These are phyloP conservation scores for Puffinus mauretanicus DNA, from an alignment of 2,113 vertebrate species.

Conservation along the genomic window DNA sequence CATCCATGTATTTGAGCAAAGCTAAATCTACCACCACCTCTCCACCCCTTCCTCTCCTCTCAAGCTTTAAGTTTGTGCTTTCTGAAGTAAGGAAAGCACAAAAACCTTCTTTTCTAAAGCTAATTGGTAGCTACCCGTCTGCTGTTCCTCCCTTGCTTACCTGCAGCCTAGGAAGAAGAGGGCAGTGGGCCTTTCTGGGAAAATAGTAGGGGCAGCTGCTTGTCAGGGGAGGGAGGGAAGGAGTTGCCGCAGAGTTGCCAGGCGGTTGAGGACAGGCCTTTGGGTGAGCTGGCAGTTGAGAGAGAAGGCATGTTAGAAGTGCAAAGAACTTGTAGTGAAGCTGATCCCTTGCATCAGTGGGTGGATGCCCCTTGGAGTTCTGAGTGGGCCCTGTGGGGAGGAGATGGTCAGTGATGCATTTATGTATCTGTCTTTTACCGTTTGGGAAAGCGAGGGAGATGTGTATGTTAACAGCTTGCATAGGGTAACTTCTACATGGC, in stretches of 20 bases:
- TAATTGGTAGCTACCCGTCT: neutral
- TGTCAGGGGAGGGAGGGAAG: neutral
- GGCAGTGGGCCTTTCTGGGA: neutral
- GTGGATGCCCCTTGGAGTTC: neutral
- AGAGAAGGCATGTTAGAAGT: neutral
- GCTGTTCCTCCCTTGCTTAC: neutral
- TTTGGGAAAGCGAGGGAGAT: neutral
- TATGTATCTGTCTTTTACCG: neutral
- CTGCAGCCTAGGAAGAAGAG: neutral
- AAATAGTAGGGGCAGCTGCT: neutral
- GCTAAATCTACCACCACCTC: neutral
- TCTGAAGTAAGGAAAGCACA: neutral
- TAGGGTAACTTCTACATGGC: neutral
- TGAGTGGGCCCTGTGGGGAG: neutral
- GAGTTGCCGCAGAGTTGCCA: neutral
- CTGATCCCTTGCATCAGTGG: neutral
- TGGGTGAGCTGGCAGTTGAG: neutral
- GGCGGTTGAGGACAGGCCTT: neutral
- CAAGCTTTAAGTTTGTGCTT: neutral
- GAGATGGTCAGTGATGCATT: neutral
- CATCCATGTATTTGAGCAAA: neutral
- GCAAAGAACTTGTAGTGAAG: neutral
- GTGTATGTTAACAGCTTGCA: neutral
- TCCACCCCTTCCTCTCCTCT: constrained; percentile 15
- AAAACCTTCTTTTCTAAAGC: neutral